Conservation (phyloP, 2,888 invertebrate genomes). For the Leistus spinibarbis region DNA sequence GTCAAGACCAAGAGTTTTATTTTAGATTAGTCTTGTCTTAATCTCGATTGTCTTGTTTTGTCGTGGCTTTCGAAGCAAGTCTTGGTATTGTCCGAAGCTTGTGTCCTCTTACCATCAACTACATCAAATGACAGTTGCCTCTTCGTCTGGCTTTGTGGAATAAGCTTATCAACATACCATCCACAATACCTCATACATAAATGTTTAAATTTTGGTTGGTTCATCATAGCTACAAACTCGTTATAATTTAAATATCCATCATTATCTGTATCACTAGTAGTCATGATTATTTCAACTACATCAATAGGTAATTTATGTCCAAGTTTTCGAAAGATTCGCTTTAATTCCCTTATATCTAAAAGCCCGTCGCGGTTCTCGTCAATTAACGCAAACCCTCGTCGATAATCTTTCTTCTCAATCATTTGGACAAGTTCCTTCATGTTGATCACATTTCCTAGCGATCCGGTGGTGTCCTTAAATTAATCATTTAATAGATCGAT, state of each 20-base stretch:
- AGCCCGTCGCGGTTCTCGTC: constrained; percentile 18
- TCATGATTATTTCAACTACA: constrained; percentile 68
- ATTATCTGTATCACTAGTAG: constrained; percentile 64
- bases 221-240: constrained; percentile 72
- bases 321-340: constrained; percentile 1
- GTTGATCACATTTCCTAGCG: constrained; percentile 1
- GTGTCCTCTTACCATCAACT: neutral
- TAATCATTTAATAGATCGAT: neutral
- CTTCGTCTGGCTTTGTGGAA: constrained; percentile 57
- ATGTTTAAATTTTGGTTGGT: constrained; percentile 62
- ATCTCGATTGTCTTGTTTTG: too few species aligned
- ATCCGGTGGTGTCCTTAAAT: neutral
- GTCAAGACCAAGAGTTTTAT: too few species aligned
- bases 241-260: constrained; percentile 65
- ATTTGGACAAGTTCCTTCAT: constrained; percentile 17
- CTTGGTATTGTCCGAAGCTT: too few species aligned
- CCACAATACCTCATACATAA: constrained; percentile 66
- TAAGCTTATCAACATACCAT: constrained; percentile 63
- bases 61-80: too few species aligned
- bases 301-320: constrained; percentile 61
- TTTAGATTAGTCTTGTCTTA: too few species aligned
- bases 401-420: constrained; percentile 12
- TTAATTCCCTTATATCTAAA: constrained; percentile 26
- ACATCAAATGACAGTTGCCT: neutral
- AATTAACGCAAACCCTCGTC: constrained; percentile 41